phyloP scores from a whole-genome alignment of 1,140 invertebrate genomes.

The Ceratina calcarata region DNA sequence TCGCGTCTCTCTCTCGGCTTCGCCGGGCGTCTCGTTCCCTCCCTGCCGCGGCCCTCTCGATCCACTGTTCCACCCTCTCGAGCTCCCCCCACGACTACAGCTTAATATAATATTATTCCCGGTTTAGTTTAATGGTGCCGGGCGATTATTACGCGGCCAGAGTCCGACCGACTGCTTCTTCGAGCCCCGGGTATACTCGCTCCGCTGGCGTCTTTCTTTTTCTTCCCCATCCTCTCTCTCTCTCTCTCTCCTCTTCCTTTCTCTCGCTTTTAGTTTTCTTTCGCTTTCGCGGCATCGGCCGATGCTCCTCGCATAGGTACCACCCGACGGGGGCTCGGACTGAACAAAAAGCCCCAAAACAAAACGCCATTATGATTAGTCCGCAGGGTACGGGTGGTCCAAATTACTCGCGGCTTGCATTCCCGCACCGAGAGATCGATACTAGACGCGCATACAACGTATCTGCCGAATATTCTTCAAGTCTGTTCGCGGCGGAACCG shows the following conservation, averaged over 20 bases:
- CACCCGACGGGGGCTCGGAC: slow-evolving; percentile 34
- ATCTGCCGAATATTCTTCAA: neutral
- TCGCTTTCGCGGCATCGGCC: slow-evolving; percentile 22
- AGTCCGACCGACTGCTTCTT: slow-evolving; percentile 67
- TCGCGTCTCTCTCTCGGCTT: slow-evolving; percentile 32
- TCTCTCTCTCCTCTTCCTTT: slow-evolving; percentile 12
- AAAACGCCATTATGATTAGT: slow-evolving; percentile 78
- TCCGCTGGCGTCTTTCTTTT: slow-evolving; percentile 43
- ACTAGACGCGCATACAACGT: neutral
- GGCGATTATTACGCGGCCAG: slow-evolving; percentile 79
- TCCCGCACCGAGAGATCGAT: slow-evolving; percentile 41
- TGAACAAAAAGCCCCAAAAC: slow-evolving; percentile 74
- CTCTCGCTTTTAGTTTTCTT: slow-evolving; percentile 5
- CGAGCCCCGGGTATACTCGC: slow-evolving; percentile 57
- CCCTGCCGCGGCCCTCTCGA: slow-evolving; percentile 51
- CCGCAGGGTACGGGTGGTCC: slow-evolving; percentile 76
- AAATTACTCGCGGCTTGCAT: slow-evolving; percentile 68
- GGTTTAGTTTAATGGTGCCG: slow-evolving; percentile 81
- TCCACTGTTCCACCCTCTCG: slow-evolving; percentile 64
- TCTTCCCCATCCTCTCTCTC: slow-evolving; percentile 34
- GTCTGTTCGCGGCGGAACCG: neutral
- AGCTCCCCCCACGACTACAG: slow-evolving; percentile 67
- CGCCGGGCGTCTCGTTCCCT: slow-evolving; percentile 3
- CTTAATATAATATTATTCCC: slow-evolving; percentile 81
- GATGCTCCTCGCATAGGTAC: slow-evolving; percentile 3